Conservation (phyloP, 2,888 invertebrate species). For the Autographa gamma region DNA sequence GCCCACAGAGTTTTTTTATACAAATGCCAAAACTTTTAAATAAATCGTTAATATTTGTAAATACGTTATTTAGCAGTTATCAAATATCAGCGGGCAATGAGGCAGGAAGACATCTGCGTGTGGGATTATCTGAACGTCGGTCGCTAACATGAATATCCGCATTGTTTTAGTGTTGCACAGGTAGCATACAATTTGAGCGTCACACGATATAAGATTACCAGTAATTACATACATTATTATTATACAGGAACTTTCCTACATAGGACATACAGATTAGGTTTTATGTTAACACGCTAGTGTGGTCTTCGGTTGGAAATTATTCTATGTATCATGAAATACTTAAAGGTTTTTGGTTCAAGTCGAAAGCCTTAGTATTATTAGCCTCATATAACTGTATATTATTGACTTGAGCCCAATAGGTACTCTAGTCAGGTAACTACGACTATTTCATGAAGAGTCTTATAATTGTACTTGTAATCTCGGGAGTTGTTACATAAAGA, state of each 20-base stretch:
- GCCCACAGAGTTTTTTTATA: no score
- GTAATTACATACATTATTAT: slow-evolving; percentile 13
- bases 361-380: neutral
- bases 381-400: no score
- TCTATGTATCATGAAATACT: neutral
- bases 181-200: slow-evolving; percentile 26
- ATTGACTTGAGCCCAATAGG: no score
- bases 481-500: neutral
- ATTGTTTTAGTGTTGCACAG: slow-evolving; percentile 8
- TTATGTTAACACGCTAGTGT: slow-evolving; percentile 24
- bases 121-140: slow-evolving; percentile 13
- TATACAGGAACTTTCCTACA: neutral
- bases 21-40: no score
- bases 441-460: no score
- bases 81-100: neutral
- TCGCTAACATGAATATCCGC: slow-evolving; percentile 23
- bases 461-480: no score
- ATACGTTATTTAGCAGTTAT: neutral
- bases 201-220: slow-evolving; percentile 47
- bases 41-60: neutral
- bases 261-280: slow-evolving; percentile 31
- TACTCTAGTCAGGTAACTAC: no score
- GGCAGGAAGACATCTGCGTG: slow-evolving; percentile 6
- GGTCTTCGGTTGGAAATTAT: neutral
- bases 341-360: neutral